Percentiles rank a stretch among this genome's conserved stretches.
phyloP scores from a whole-genome alignment of 2,113 vertebrate genomes.

The Microcebus griseorufus region DNA sequence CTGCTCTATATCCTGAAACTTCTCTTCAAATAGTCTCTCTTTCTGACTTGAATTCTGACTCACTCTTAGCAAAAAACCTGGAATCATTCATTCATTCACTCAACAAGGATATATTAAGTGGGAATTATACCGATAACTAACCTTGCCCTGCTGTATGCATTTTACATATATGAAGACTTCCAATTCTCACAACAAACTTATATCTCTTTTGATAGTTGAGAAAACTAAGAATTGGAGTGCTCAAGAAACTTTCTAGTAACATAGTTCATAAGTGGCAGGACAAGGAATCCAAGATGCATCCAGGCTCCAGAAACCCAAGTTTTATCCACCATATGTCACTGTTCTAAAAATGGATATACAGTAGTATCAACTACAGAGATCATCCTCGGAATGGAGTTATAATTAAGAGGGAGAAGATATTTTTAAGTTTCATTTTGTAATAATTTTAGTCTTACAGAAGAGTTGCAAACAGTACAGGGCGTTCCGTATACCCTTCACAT shows the following conservation, averaged over 20 bases:
- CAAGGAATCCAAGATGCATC: not conserved
- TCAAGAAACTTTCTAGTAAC: not conserved
- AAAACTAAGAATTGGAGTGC: not conserved
- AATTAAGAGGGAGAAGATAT: not conserved
- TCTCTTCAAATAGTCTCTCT: not conserved
- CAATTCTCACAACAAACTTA: not conserved
- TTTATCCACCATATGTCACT: not conserved
- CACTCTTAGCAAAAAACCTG: not conserved
- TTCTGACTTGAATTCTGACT: not conserved
- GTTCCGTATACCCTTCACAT: not conserved
- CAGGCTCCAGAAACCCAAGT: not conserved
- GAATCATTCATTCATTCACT: not conserved
- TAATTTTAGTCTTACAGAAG: constrained; percentile 23
- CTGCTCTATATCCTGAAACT: not conserved
- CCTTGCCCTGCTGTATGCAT: not conserved
- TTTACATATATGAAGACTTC: not conserved
- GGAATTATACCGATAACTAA: not conserved
- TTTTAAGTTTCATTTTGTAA: not conserved
- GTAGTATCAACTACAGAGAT: not conserved
- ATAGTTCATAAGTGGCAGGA: not conserved
- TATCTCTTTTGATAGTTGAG: not conserved
- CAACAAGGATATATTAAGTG: not conserved
- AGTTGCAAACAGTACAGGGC: not conserved
- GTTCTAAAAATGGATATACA: not conserved
- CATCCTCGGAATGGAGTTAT: not conserved